Evolutionary conservation across 2,888 invertebrate genomes (phyloP), one percentile per base, ranked within the genome.

Genomic region (Pandemis cinnamomeana): DNA sequence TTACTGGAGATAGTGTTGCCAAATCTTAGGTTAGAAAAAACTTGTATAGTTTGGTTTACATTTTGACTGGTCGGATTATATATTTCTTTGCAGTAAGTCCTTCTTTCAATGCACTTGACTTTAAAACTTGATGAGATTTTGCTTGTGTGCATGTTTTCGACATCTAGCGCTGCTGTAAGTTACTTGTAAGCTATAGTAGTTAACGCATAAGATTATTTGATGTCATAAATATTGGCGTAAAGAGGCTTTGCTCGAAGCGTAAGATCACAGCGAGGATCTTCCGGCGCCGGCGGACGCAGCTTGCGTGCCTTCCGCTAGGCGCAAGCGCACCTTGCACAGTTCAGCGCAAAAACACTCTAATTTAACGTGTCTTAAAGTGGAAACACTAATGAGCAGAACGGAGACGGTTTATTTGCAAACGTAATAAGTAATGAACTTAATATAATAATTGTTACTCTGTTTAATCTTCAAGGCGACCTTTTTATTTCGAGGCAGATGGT

Each of bases 221-320:
- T 55, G 20, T 55, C 55, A 55, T 20, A 55, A 36, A 20, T n/a
- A 58, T 58, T 10, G 8, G 53, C 53, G 27, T 27, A 55, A 58
- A 58, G 20, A 58, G 20, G 27, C 58, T 58, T 11, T 27, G 27
- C 58, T 8, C 58, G 11, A 58, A 58, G 5, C 48, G 20, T 36
- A 46, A 73, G 73, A 70, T 70, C 69, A 67, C 53, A 41, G 64
- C 46, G 51, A 69, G 27, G 63, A 64, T 62, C 61, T 51, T 70
- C 73, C 73, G 70, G 60, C 73, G 73, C 73, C 73, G 70, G 60
- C 73, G 73, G 90, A 90, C 84, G 89, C 89, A 89, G 87, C 89
- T 86, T 88, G 87, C 85, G 83, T 84, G 87, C 79, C 87, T 90
- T 91, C 90, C 91, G 89, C 80, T 80, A 27, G 20, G 36, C 5